A percentile compares a stretch with the other conserved stretches of the same genome.
Evolutionary conservation across 2,888 invertebrate species (phyloP).

Genomic region (Lasioglossum zephyrum): DNA sequence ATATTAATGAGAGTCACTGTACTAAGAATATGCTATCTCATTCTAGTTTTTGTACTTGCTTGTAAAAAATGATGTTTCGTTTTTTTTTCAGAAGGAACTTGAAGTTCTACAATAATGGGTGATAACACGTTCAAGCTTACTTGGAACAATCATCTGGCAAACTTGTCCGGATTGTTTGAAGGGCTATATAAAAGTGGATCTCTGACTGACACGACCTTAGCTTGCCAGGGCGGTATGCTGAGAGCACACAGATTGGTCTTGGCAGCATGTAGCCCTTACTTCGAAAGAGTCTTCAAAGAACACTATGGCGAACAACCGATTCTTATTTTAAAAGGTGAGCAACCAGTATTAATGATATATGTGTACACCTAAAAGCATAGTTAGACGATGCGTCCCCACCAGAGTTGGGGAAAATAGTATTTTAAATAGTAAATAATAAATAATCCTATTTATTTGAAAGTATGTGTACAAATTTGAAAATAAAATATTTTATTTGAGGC

Average conservation of each 20-base stretch:
- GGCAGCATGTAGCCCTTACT: conserved; percentile 91
- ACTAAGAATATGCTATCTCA: neutral
- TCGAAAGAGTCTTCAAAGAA: conserved; percentile 90
- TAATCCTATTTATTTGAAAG: too few species aligned
- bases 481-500: too few species aligned
- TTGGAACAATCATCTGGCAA: conserved; percentile 91
- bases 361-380: neutral
- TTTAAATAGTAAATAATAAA: too few species aligned
- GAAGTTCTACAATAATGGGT: conserved; percentile 82
- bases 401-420: too few species aligned
- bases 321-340: conserved; percentile 87
- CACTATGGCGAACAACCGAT: conserved; percentile 91
- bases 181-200: conserved; percentile 89
- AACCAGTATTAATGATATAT: neutral
- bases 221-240: conserved; percentile 90
- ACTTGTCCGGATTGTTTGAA: conserved; percentile 89
- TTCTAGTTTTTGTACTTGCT: neutral
- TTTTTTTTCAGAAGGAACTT: conserved; percentile 15
- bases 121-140: conserved; percentile 89
- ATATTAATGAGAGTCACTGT: too few species aligned
- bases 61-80: neutral
- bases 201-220: conserved; percentile 89
- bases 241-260: conserved; percentile 90
- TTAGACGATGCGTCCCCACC: neutral
- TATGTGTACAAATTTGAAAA: too few species aligned